Evolutionary conservation across 1,140 invertebrate genomes (phyloP).

Genomic region (Drosophila watanabei): DNA sequence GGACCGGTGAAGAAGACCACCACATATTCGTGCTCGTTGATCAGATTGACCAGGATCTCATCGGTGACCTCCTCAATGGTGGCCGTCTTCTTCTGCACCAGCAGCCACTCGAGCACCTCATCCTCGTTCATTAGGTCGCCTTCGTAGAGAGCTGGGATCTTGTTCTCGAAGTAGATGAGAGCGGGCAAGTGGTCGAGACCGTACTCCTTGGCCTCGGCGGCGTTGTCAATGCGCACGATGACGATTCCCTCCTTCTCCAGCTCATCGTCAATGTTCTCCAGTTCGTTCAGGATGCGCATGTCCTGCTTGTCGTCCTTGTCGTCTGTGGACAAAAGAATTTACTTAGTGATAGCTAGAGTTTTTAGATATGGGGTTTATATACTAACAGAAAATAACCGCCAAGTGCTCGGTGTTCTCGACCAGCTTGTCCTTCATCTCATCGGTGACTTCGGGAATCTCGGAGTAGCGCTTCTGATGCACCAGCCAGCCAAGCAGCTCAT

Average conservation of each 20-base stretch:
- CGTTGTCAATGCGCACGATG: constrained; percentile 95
- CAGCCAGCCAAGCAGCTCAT: constrained; percentile 95
- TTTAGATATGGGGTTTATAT: background rate
- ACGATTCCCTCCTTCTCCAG: constrained; percentile 95
- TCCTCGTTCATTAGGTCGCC: constrained; percentile 96
- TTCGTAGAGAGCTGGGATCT: constrained; percentile 96
- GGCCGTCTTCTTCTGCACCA: constrained; percentile 95
- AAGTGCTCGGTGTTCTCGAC: constrained; percentile 92
- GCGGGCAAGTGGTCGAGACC: constrained; percentile 96
- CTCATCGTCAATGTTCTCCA: constrained; percentile 97
- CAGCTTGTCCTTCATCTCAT: constrained; percentile 97
- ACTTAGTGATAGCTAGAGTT: background rate
- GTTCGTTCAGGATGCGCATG: constrained; percentile 93
- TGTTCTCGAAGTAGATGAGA: constrained; percentile 96
- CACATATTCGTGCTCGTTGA: constrained; percentile 96
- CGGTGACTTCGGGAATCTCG: constrained; percentile 96
- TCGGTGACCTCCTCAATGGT: constrained; percentile 98
- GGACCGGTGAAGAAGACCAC: constrained; percentile 97
- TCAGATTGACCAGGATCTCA: constrained; percentile 94
- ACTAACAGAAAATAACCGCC: constrained; percentile 95
- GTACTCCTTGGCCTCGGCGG: constrained; percentile 95
- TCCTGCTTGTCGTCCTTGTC: constrained; percentile 96
- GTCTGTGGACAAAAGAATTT: constrained; percentile 87
- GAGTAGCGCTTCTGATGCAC: constrained; percentile 95
- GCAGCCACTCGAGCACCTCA: constrained; percentile 95